Conservation (phyloP, 2,797 vertebrate genomes). For the Sarcophilus harrisii region DNA sequence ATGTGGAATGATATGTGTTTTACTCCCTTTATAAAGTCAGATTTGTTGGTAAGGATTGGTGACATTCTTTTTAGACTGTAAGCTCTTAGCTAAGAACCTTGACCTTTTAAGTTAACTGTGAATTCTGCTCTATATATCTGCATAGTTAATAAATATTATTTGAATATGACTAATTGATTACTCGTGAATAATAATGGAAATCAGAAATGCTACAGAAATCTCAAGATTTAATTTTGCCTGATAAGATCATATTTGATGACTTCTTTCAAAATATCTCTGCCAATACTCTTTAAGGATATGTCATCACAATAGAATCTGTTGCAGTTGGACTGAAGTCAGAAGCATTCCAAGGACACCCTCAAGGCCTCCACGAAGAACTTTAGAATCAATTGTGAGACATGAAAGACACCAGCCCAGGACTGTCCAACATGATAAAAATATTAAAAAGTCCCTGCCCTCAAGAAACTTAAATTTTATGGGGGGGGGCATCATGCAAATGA, state of each 20-base stretch:
- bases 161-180: neutral
- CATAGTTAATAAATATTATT: neutral
- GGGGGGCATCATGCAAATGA: too few species aligned
- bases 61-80: neutral
- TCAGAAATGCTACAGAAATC: neutral
- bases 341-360: too few species aligned
- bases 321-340: neutral
- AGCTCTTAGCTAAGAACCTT: neutral
- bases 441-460: too few species aligned
- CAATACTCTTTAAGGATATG: neutral
- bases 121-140: neutral
- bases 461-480: too few species aligned
- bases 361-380: neutral
- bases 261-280: conserved; percentile 26
- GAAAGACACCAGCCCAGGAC: too few species aligned
- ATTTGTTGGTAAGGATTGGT: neutral
- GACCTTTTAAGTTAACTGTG: neutral
- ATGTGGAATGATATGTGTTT: neutral
- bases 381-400: too few species aligned
- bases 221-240: neutral
- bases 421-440: too few species aligned
- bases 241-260: neutral
- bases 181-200: neutral
- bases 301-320: neutral
- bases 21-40: neutral